phyloP scores from a whole-genome alignment of 2,797 vertebrate species.

The Heterohyrax brucei region DNA sequence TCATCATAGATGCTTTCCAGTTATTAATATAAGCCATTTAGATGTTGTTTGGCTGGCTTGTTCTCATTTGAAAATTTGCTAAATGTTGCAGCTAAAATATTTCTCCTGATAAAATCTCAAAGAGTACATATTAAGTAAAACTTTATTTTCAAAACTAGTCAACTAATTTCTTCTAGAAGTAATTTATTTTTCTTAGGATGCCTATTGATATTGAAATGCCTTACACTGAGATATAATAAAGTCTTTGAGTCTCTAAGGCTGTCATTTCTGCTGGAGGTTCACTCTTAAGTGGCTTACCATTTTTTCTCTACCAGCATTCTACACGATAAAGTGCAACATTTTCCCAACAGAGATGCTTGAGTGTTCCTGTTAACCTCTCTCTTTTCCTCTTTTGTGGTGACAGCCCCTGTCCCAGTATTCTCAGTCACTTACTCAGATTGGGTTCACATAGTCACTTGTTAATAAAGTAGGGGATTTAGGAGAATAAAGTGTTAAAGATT shows the following conservation, averaged over 20 bases:
- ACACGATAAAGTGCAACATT: not conserved
- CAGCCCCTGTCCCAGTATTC: not conserved
- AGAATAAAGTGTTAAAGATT: not conserved
- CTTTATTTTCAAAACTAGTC: not conserved
- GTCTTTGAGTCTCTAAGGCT: not conserved
- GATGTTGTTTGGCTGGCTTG: not conserved
- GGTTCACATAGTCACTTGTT: not conserved
- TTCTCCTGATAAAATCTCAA: constrained; percentile 8
- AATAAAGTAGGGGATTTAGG: not conserved
- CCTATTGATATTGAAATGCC: not conserved
- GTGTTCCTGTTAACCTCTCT: not conserved
- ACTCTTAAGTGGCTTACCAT: fast-evolving
- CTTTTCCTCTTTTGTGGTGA: not conserved
- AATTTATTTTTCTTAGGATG: not conserved
- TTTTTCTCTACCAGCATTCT: not conserved
- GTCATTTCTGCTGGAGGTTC: not conserved
- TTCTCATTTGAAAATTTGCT: not conserved
- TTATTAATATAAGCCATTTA: constrained; percentile 24
- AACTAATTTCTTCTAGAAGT: not conserved
- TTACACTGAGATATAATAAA: not conserved
- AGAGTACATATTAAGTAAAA: not conserved
- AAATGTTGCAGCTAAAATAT: not conserved
- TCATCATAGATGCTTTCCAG: not conserved
- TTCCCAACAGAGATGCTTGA: not conserved
- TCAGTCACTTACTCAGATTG: not conserved